Base-by-base conservation (phyloP, 1,140 invertebrate species). In the Drosophila novamexicana region DNA sequence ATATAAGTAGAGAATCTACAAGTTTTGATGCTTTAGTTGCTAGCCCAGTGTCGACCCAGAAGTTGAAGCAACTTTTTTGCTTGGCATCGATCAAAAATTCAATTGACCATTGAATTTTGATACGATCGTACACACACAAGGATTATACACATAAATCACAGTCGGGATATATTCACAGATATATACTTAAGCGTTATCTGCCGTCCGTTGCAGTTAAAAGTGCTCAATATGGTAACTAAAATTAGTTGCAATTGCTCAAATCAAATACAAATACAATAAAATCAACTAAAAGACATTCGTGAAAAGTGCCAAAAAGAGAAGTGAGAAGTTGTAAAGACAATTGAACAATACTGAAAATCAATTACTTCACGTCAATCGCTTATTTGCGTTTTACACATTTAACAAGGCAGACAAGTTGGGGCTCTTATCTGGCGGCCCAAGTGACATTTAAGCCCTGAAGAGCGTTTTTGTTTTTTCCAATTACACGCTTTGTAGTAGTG, bases 21-120 rank as follows among this genome's bases (percentile, higher is more conserved):
- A 79, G 90, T 91, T 92, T 92, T 86, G 88, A 84, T 91, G 76
- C 88, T 91, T 92, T 92, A 92, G 91, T 92, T 92, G 91, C 90
- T 92, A 92, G 85, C 90, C 91, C 91, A 91, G 88, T 84, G 78
- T 92, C 90, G 81, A 91, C 84, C 81, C 88, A 91, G 84, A 91
- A 92, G 91, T 91, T 85, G 74, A 91, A 79, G 86, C 90, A 91
- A 91, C 81, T 67, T 58, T 57, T 76, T 78, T 83, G 82, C 82
- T 90, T 77, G 66, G 83, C 80, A 91, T 91, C 90, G 91, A 86
- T 91, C 91, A 83, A 86, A 83, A 91, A 91, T 91, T 92, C 91
- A 92, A 91, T 91, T 82, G 66, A 65, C 66, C 73, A 91, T 92
- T 92, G 91, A 92, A 91, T 92, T 91, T 75, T 86, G 88, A 90